Percentiles rank a stretch among this genome's conserved stretches.
These are phyloP conservation scores for Vireo altiloquus DNA, from an alignment of 2,113 vertebrate genomes.

Conservation along the genomic window DNA sequence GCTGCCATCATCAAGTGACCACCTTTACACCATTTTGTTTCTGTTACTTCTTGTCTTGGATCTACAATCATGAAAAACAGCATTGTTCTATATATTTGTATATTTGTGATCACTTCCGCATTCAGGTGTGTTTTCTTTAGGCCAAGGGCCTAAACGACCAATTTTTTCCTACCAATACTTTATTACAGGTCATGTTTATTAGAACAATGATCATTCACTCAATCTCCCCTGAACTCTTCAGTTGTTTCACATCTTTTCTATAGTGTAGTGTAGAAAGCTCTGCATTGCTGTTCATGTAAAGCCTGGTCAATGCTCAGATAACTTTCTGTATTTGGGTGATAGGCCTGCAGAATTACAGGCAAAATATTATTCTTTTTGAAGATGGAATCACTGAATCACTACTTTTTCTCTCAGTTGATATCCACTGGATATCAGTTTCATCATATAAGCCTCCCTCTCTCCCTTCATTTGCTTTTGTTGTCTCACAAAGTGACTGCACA, in stretches of 20 bases:
- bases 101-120: not conserved
- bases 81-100: not conserved
- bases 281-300: not conserved
- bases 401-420: not conserved
- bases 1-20: not conserved
- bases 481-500: not conserved
- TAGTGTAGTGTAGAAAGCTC: not conserved
- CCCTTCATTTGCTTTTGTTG: not conserved
- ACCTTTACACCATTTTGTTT: not conserved
- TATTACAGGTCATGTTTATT: not conserved
- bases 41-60: not conserved
- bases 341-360: not conserved
- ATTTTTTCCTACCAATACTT: not conserved
- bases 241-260: not conserved
- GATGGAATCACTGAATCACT: not conserved
- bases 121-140: not conserved
- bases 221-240: not conserved
- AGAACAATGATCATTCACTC: not conserved
- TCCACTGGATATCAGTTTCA: not conserved
- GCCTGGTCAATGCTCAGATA: not conserved
- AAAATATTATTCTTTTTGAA: not conserved
- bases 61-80: not conserved
- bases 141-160: not conserved
- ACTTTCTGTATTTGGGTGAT: not conserved
- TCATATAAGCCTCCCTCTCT: not conserved